Base-by-base conservation (phyloP, 2,113 vertebrate genomes). In the Setophaga kirtlandii region DNA sequence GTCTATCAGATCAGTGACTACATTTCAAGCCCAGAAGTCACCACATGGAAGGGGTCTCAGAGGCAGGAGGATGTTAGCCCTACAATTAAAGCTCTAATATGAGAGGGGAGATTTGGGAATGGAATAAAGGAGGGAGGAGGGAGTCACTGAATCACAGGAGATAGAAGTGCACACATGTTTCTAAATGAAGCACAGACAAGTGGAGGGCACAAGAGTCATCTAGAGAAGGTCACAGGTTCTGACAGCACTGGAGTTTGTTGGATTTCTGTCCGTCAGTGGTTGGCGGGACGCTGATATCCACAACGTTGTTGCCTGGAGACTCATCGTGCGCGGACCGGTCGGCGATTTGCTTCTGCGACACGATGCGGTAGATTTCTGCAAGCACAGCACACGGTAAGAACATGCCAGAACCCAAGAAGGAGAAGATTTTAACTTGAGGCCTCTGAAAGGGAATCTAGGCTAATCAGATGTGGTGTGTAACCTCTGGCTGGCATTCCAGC, bases 261-360 rank as follows among this genome's bases (percentile, higher is more conserved):
- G 99, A 98, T 97, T 98, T 99, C 97, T 99, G 99, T 96, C 99
- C 99, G 0, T 99, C 99, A 18, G 98, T 98, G 94, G 99, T 99
- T 44, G 99, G 99, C 11, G 99, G 99, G 69, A 99, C 99, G 3
- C 99, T 99, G 97, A 99, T 99, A 97, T 99, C 99, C 22, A 99
- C 99, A 31, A 99, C 99, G 0, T 99, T 99, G 98, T 99, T 99
- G 70, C 99, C 99, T 1, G 99, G 99, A 95, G 99, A 99, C 85
- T 99, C 99, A 4, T 99, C 98, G 0, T 99, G 98, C 4, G 98
- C 98, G 14, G 99, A 99, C 55, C 99, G 98, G 96, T 99, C 99
- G 0, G 99, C 98, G 16, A 99, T 99, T 96, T 99, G 99, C 98
- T 99, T 99, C 98, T 99, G 99, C 19, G 99, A 99, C 81, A 99